Percentiles rank a stretch among this genome's conserved stretches.
phyloP scores from a whole-genome alignment of 2,113 vertebrate genomes.

The Brienomyrus brachyistius region DNA sequence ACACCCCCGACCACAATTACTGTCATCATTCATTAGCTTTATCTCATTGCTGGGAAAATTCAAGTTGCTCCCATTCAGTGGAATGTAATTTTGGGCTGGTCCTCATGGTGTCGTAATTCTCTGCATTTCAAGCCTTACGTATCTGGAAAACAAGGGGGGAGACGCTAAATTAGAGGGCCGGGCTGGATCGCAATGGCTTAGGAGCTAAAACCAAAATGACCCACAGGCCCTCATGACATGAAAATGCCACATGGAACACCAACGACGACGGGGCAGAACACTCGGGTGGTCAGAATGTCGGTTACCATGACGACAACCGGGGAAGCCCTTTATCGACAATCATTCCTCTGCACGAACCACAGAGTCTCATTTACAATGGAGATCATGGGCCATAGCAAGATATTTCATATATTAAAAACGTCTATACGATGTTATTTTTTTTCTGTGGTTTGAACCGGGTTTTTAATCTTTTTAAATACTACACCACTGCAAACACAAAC shows the following conservation, averaged over 20 bases:
- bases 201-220: constrained; percentile 2
- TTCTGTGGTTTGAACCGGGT: neutral
- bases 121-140: constrained; percentile 48
- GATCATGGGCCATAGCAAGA: neutral
- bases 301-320: neutral
- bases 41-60: neutral
- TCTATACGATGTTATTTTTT: neutral
- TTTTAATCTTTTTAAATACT: neutral
- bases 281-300: neutral
- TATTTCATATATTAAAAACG: neutral
- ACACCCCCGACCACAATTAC: neutral
- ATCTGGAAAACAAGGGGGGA: constrained; percentile 44
- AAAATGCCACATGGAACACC: neutral
- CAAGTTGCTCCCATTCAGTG: constrained; percentile 43
- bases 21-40: constrained; percentile 4
- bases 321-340: neutral
- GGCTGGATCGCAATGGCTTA: neutral
- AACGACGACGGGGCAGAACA: neutral
- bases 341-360: neutral
- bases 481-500: neutral
- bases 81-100: constrained; percentile 45
- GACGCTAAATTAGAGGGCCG: constrained; percentile 29
- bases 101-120: constrained; percentile 37
- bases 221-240: neutral
- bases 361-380: neutral